Percentiles rank a stretch among this genome's conserved stretches.
These are phyloP conservation scores for Paraplagusia blochii DNA, from an alignment of 2,113 vertebrate species.

Conservation along the genomic window DNA sequence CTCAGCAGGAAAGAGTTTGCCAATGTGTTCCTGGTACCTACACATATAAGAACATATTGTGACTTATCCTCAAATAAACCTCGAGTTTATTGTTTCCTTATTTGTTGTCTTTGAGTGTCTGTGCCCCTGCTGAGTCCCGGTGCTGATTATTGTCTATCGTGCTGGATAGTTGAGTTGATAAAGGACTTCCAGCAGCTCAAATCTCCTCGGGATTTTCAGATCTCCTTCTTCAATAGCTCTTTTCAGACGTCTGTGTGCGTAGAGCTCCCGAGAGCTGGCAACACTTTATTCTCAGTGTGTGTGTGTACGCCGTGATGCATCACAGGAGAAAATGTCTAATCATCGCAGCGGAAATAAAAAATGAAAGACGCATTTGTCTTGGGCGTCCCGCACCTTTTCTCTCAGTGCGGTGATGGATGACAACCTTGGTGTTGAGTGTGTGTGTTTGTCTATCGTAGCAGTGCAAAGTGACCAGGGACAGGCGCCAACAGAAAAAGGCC, in stretches of 20 bases:
- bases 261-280: conserved; percentile 40
- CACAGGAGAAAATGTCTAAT: conserved; percentile 50
- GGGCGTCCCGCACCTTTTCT: conserved; percentile 41
- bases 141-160: conserved; percentile 33
- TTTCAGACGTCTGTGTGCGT: conserved; percentile 20
- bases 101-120: conserved; percentile 13
- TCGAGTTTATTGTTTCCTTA: conserved; percentile 23
- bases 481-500: conserved; percentile 64
- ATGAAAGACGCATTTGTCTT: conserved; percentile 54
- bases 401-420: conserved; percentile 66
- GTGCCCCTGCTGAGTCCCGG: conserved; percentile 15
- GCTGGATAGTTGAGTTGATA: conserved; percentile 25
- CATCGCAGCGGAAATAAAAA: conserved; percentile 48
- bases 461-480: conserved; percentile 75
- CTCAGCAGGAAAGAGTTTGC: too few relatives aligned
- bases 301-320: conserved; percentile 36
- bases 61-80: conserved; percentile 27
- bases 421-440: conserved; percentile 63
- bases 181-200: conserved; percentile 36
- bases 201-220: conserved; percentile 37
- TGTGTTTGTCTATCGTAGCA: conserved; percentile 66
- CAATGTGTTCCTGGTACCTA: too few relatives aligned
- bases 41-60: neutral
- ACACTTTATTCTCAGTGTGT: conserved; percentile 39
- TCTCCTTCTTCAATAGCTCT: conserved; percentile 35